Conservation (phyloP, 2,113 vertebrate genomes). For the Eurypyga helias region DNA sequence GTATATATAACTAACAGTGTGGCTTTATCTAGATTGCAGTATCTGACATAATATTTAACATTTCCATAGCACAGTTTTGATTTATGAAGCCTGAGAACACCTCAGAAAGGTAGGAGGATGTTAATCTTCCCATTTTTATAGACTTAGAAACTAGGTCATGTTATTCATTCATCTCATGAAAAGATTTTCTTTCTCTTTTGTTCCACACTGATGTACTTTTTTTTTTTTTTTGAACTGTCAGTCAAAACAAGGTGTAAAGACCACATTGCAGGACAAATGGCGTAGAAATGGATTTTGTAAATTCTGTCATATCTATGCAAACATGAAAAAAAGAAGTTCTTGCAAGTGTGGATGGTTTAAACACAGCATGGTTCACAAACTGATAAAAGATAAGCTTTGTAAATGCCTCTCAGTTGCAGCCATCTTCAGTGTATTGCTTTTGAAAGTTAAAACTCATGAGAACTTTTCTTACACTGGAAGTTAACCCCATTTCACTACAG, state of each 20-base stretch:
- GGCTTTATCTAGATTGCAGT: not conserved
- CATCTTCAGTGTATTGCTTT: not conserved
- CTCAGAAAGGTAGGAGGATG: not conserved
- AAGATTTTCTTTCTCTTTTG: constrained; percentile 6
- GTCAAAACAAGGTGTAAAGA: not conserved
- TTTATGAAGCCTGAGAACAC: not conserved
- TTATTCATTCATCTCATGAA: not conserved
- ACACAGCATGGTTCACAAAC: not conserved
- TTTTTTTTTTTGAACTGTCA: not conserved
- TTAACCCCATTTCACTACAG: not conserved
- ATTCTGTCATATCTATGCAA: not conserved
- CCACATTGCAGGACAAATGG: not conserved
- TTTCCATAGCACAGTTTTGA: not conserved
- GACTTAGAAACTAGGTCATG: not conserved
- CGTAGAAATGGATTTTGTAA: not conserved
- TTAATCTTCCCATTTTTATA: not conserved
- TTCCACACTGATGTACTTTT: not conserved
- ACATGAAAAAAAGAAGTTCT: not conserved
- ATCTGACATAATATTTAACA: not conserved
- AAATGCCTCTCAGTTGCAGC: not conserved
- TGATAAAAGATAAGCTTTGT: not conserved
- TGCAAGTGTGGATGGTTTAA: not conserved
- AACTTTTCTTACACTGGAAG: not conserved
- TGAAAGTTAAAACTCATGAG: not conserved
- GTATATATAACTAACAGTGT: not conserved